phyloP scores from a whole-genome alignment of 2,888 invertebrate genomes.

The Tachina fera region DNA sequence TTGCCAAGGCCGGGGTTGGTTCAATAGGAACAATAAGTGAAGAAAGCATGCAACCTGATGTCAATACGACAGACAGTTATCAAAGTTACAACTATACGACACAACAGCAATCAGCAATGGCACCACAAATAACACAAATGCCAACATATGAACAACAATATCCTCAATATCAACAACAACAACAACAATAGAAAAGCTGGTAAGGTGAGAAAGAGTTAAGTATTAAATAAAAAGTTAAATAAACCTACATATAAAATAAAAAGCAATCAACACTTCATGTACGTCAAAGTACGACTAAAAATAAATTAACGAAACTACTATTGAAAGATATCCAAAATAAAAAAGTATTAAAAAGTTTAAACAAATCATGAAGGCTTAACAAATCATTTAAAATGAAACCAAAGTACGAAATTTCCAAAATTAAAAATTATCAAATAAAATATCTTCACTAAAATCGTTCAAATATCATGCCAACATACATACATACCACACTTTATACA shows the following conservation, averaged over 20 bases:
- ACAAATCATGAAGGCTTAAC: slow-evolving; percentile 22
- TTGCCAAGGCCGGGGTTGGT: slow-evolving; percentile 80
- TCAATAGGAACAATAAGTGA: slow-evolving; percentile 83
- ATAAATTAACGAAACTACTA: slow-evolving; percentile 4
- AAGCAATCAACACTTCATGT: slow-evolving; percentile 38
- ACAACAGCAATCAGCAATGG: slow-evolving; percentile 66
- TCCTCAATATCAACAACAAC: slow-evolving; percentile 73
- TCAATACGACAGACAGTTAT: slow-evolving; percentile 60
- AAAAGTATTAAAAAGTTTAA: slow-evolving; percentile 31
- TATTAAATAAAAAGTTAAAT: slow-evolving; percentile 14
- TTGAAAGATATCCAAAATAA: neutral
- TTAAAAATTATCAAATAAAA: slow-evolving; percentile 1
- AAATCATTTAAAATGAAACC: slow-evolving; percentile 63
- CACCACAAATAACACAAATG: slow-evolving; percentile 71
- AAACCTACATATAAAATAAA: slow-evolving; percentile 1
- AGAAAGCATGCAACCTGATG: slow-evolving; percentile 86
- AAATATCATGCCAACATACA: slow-evolving; percentile 56
- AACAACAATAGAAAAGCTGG: slow-evolving; percentile 65
- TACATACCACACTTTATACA: slow-evolving; percentile 17
- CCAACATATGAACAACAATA: slow-evolving; percentile 77
- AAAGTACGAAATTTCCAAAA: slow-evolving; percentile 54
- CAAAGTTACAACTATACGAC: slow-evolving; percentile 70
- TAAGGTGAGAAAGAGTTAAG: slow-evolving; percentile 53
- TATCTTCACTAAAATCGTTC: slow-evolving; percentile 43
- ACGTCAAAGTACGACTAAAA: slow-evolving; percentile 35